Conservation (phyloP, 2,113 vertebrate species). For the Semnornis frantzii region DNA sequence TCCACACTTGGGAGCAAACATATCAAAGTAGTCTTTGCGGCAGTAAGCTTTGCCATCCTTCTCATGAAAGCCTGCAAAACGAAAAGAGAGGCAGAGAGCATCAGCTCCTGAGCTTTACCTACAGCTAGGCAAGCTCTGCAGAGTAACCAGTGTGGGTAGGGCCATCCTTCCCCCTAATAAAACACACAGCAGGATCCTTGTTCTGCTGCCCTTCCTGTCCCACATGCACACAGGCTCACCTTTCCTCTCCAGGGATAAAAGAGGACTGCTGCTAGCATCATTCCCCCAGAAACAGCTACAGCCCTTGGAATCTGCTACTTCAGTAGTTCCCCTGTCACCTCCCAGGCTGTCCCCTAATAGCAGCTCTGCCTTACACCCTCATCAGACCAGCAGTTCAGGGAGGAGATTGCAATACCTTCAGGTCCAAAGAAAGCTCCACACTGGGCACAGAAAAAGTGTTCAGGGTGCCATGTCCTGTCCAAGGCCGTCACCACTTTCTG, state of each 20-base stretch:
- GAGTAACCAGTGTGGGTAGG: not conserved
- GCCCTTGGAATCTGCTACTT: not conserved
- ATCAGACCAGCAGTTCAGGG: not conserved
- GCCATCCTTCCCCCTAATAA: not conserved
- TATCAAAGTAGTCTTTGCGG: conserved; percentile 98
- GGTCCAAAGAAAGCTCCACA: conserved; percentile 97
- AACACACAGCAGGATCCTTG: not conserved
- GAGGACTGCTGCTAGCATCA: not conserved
- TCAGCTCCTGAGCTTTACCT: not conserved
- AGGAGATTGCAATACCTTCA: conserved; percentile 79
- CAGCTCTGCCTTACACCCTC: not conserved
- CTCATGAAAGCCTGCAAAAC: conserved; percentile 93
- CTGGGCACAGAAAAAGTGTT: conserved; percentile 98
- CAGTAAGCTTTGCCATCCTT: conserved; percentile 98
- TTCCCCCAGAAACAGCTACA: not conserved
- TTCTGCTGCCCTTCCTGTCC: not conserved
- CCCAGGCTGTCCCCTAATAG: not conserved
- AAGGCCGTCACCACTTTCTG: conserved; percentile 99
- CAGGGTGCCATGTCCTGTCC: conserved; percentile 97
- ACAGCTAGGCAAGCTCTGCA: not conserved
- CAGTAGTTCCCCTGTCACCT: not conserved
- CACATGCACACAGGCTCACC: not conserved
- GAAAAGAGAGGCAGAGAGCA: not conserved
- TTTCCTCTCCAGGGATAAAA: not conserved
- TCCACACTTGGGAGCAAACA: conserved; percentile 97